These are phyloP conservation scores for Herpailurus yagouaroundi DNA, from an alignment of 2,113 vertebrate genomes.

Conservation along the genomic window DNA sequence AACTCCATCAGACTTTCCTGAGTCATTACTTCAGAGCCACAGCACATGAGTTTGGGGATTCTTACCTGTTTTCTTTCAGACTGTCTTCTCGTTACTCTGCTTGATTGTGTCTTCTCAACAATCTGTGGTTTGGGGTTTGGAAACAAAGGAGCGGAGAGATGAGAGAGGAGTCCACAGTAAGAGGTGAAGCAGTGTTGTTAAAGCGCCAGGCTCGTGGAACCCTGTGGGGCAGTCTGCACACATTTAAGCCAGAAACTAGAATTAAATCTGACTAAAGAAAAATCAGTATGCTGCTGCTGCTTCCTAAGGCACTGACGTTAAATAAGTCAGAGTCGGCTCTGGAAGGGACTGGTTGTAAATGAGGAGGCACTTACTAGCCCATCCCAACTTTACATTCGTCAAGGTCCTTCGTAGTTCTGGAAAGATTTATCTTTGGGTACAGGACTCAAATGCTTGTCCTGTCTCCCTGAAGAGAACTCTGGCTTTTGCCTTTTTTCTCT, in stretches of 20 bases:
- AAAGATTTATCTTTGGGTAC: not conserved
- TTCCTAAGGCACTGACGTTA: not conserved
- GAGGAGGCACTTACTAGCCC: not conserved
- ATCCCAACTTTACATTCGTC: not conserved
- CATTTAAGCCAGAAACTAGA: not conserved
- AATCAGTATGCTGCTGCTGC: not conserved
- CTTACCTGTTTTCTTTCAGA: not conserved
- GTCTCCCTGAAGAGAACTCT: not conserved
- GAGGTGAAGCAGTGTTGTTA: not conserved
- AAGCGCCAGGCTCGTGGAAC: not conserved
- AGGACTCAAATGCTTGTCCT: not conserved
- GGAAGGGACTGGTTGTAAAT: not conserved
- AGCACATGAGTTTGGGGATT: not conserved
- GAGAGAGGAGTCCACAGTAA: conserved; percentile 1
- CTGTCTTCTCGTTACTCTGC: not conserved
- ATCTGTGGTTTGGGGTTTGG: not conserved
- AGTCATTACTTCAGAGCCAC: not conserved
- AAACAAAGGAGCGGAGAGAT: conserved; percentile 19
- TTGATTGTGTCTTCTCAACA: not conserved
- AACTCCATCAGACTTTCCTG: not conserved
- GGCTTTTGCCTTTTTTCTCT: not conserved
- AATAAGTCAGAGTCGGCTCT: not conserved
- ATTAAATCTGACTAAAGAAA: conserved; percentile 33
- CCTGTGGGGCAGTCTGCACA: not conserved
- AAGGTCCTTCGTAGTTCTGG: not conserved